These are phyloP conservation scores for Pyrrhosoma nymphula DNA, from an alignment of 2,888 invertebrate species.

Conservation along the genomic window DNA sequence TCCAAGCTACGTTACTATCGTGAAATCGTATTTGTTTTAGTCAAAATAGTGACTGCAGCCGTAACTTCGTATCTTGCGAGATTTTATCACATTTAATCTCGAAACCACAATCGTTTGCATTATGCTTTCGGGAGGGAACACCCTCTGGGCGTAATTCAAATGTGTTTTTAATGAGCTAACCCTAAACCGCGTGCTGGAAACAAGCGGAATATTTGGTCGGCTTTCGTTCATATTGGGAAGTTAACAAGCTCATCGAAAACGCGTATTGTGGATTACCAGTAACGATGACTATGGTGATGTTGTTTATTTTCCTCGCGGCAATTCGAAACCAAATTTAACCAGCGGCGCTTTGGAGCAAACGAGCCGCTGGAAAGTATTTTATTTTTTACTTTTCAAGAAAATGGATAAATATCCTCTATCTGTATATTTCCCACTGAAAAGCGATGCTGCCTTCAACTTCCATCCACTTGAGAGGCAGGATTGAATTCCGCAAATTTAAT, in stretches of 20 bases:
- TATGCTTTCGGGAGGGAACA: background rate
- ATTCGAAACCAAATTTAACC: background rate
- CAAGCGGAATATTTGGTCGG: background rate
- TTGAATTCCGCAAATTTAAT: background rate
- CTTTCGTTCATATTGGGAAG: conserved; percentile 18
- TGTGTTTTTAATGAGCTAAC: background rate
- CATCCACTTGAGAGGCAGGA: background rate
- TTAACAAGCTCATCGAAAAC: conserved; percentile 36
- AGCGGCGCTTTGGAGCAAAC: background rate
- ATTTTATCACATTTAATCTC: too few species aligned
- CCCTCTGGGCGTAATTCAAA: background rate
- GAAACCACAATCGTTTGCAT: background rate
- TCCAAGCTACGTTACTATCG: too few species aligned
- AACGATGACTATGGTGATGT: background rate
- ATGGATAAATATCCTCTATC: background rate
- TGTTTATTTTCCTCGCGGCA: background rate
- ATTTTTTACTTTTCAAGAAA: background rate
- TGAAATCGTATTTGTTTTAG: too few species aligned
- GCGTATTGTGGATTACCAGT: conserved; percentile 20
- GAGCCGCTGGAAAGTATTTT: background rate
- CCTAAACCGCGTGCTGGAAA: background rate
- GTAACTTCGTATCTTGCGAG: too few species aligned
- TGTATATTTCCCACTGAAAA: background rate
- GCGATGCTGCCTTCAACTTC: background rate
- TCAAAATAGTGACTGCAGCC: too few species aligned